A percentile compares a stretch with the other conserved stretches of the same genome.
Conservation (phyloP, 2,888 invertebrate species). For the Cylloceria caligata region DNA sequence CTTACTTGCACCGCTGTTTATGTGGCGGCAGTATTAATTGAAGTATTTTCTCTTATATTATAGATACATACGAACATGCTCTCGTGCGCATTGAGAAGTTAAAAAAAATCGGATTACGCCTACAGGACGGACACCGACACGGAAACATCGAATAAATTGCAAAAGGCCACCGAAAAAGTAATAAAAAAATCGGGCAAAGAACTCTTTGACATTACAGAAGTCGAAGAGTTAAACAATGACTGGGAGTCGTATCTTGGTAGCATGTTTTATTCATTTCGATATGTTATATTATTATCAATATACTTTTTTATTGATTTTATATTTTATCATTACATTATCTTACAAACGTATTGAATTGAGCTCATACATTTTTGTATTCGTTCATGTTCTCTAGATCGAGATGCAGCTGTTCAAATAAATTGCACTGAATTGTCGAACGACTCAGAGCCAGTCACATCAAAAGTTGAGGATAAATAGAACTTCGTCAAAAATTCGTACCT, state of each 20-base stretch:
- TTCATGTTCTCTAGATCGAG: neutral
- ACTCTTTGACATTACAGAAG: constrained; percentile 16
- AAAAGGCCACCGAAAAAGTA: constrained; percentile 10
- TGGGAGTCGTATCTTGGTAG: constrained; percentile 10
- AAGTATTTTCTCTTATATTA: constrained; percentile 18
- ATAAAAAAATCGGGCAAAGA: neutral
- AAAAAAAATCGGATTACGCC: neutral
- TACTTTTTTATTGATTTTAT: neutral
- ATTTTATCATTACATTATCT: too few relatives aligned
- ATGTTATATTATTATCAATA: constrained; percentile 22
- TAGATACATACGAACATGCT: constrained; percentile 23
- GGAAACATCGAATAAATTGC: constrained; percentile 3
- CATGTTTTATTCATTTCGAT: constrained; percentile 28
- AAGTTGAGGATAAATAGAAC: neutral
- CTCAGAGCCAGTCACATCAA: constrained; percentile 12
- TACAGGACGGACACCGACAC: constrained; percentile 20
- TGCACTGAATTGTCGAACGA: neutral
- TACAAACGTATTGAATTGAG: too few relatives aligned
- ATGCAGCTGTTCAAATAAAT: neutral
- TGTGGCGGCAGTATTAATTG: too few relatives aligned
- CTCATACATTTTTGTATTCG: constrained; percentile 9
- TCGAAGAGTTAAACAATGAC: constrained; percentile 14
- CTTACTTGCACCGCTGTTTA: too few relatives aligned
- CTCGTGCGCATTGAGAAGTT: constrained; percentile 28
- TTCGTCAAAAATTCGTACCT: constrained; percentile 8